Conservation (phyloP, 2,113 vertebrate species). For the Lampris megalopsis region DNA sequence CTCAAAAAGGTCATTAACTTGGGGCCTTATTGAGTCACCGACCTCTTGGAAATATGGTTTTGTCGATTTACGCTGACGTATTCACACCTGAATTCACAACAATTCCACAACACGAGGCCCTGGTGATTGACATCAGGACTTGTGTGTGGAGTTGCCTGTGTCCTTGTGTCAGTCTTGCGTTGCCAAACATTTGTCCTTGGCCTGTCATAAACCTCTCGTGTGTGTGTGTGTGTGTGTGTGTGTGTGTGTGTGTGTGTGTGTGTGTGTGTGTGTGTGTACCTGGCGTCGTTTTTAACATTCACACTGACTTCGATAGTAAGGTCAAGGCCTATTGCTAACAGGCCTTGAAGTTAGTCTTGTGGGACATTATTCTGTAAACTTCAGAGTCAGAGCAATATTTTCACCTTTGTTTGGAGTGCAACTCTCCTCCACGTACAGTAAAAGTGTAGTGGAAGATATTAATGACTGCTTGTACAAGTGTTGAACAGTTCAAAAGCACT, state of each 20-base stretch:
- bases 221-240: background rate
- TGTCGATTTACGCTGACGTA: background rate
- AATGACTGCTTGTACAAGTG: no score
- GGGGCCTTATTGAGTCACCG: background rate
- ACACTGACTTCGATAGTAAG: background rate
- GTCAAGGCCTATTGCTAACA: background rate
- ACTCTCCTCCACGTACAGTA: no score
- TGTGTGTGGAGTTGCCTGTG: background rate
- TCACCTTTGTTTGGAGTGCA: no score
- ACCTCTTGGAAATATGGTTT: background rate
- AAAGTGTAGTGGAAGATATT: no score
- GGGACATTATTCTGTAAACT: background rate
- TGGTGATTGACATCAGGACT: slow-evolving; percentile 3
- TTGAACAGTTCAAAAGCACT: no score
- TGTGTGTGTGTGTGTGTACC: slow-evolving; percentile 7
- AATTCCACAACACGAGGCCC: background rate
- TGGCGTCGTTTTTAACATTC: slow-evolving; percentile 20
- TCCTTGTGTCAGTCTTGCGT: background rate
- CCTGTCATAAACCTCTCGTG: slow-evolving; percentile 2
- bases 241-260: background rate
- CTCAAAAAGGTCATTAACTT: background rate
- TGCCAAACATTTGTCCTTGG: slow-evolving; percentile 31
- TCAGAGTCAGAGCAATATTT: no score
- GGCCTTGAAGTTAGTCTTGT: slow-evolving; percentile 36
- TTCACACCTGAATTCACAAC: background rate